phyloP scores from a whole-genome alignment of 1,140 invertebrate genomes.

The Battus philenor region DNA sequence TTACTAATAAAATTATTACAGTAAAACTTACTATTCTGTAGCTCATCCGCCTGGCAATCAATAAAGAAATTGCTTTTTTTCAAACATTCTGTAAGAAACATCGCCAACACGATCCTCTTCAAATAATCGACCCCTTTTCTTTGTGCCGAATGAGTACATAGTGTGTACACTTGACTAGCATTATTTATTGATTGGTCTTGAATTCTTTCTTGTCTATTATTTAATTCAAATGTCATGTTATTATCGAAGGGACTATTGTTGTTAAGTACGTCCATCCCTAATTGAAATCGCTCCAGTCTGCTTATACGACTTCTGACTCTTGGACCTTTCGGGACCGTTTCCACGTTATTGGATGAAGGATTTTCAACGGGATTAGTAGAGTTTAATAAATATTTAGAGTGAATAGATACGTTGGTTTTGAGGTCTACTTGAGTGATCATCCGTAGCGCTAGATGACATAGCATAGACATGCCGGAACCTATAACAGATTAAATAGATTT shows the following conservation, averaged over 20 bases:
- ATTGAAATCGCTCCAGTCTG: constrained; percentile 53
- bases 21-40: constrained; percentile 40
- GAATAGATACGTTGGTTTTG: neutral
- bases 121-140: constrained; percentile 84
- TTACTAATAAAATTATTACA: no score
- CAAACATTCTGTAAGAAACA: constrained; percentile 85
- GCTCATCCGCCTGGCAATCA: constrained; percentile 33
- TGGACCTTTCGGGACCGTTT: constrained; percentile 48
- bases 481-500: no score
- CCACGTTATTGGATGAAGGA: constrained; percentile 47
- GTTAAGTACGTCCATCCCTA: constrained; percentile 37
- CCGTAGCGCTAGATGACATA: constrained; percentile 85
- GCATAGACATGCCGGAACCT: constrained; percentile 86
- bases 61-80: constrained; percentile 80
- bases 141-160: constrained; percentile 82
- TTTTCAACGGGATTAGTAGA: constrained; percentile 52
- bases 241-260: constrained; percentile 46
- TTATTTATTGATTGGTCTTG: no score
- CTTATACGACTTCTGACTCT: constrained; percentile 67
- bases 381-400: constrained; percentile 51
- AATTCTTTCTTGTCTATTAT: no score
- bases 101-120: constrained; percentile 85
- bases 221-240: no score
- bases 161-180: constrained; percentile 76
- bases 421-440: constrained; percentile 82